Base-by-base conservation (phyloP, 2,888 invertebrate genomes). In the Dasysyrphus tricinctus region DNA sequence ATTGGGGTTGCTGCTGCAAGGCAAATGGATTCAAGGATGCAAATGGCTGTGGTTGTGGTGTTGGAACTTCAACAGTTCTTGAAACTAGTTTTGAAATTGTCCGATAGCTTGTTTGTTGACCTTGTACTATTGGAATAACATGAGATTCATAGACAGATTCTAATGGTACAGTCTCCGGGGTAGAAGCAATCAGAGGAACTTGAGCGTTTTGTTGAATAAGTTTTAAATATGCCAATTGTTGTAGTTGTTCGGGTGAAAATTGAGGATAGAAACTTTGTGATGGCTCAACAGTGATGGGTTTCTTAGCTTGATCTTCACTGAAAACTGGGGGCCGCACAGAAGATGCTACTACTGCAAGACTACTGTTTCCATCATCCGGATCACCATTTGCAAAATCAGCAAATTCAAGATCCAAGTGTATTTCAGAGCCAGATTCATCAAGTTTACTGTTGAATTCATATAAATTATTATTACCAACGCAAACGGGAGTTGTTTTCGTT, bases 401-500 rank as follows among this genome's bases (percentile, higher is more conserved):
- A 88, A 97, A 97, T 89, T 97, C 97, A 65, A 97, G 93, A 90
- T 97, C 97, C 56, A 97, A 93, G 91, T 97, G 96, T 24, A 97
- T 92, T 92, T 97, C 97, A 3, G 97, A 97, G 5, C 97, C 97
- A 14, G 97, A 97, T 92, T 97, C 97, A 90, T 97, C 97, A 57
- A 98, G 94, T 78, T 96, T 95, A 72, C 96, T 96, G 90, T 97
- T 97, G 91, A 97, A 97, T 91, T 98, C 97, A 90, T 97, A 97
- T 32, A 97, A 93, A 1, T 96, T 96, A 42, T 69, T 92, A 96
- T 97, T 89, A 96, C 96, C 0, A 97, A 97, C 73, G 96, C 96
- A 90, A 97, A 97, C 90, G 97, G 97, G 93, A 96, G 97, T 88
- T 95, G 98, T 98, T 91, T 98, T 98, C 2, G 97, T 97, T 0